Percentiles rank a stretch among this genome's conserved stretches.
phyloP scores from a whole-genome alignment of 2,113 vertebrate genomes.

The Dendrocopos noguchii region DNA sequence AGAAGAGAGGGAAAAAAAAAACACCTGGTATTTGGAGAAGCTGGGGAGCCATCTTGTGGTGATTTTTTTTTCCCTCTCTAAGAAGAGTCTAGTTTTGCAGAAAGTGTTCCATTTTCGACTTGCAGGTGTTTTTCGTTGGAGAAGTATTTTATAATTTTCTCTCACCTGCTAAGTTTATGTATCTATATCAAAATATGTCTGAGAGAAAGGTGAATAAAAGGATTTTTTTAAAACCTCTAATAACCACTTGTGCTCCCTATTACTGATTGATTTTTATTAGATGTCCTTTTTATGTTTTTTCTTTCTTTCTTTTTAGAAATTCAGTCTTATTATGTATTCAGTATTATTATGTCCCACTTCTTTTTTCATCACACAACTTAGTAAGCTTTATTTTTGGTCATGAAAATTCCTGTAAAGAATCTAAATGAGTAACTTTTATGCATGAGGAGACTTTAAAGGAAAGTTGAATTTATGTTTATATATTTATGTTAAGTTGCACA shows the following conservation, averaged over 20 bases:
- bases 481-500: not conserved
- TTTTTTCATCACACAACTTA: not conserved
- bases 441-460: not conserved
- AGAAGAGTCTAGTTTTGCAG: not conserved
- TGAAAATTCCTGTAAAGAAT: not conserved
- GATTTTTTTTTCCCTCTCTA: slow-evolving; percentile 13
- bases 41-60: slow-evolving; percentile 70
- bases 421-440: not conserved
- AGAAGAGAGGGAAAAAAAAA: too few relatives aligned
- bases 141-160: not conserved
- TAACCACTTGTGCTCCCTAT: not conserved
- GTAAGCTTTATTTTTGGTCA: not conserved
- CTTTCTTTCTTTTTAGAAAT: not conserved
- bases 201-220: not conserved
- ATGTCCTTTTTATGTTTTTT: not conserved
- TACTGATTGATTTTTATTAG: not conserved
- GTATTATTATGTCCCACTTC: not conserved
- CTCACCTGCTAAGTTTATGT: not conserved
- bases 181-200: not conserved
- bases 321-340: not conserved
- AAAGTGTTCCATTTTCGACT: not conserved
- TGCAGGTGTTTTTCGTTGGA: not conserved
- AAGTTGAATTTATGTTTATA: not conserved
- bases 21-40: not conserved
- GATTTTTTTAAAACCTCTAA: not conserved